phyloP scores from a whole-genome alignment of 2,888 invertebrate genomes.

The Amblyteles armatorius region DNA sequence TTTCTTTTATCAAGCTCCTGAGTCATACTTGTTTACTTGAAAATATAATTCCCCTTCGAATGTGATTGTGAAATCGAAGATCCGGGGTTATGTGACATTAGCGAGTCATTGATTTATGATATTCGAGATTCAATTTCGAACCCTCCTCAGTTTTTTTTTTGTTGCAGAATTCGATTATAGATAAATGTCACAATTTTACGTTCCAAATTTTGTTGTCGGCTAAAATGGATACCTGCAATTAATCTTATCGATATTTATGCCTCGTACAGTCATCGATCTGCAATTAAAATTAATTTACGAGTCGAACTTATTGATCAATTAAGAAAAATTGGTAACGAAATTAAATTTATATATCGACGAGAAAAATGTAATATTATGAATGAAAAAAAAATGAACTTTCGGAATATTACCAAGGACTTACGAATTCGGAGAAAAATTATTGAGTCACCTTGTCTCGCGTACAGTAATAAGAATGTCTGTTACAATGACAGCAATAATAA shows the following conservation, averaged over 20 bases:
- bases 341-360: not conserved
- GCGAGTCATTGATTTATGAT: not conserved
- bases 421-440: not conserved
- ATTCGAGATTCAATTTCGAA: not conserved
- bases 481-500: constrained; percentile 22
- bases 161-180: not conserved
- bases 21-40: not conserved
- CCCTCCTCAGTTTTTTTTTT: not conserved
- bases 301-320: not conserved
- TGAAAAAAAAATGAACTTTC: not conserved
- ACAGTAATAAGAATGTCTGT: not conserved
- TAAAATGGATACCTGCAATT: not conserved
- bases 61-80: not conserved
- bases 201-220: not conserved
- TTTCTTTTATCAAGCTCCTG: not conserved
- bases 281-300: not conserved
- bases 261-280: not conserved
- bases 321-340: not conserved
- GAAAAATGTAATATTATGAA: not conserved
- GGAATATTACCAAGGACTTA: not conserved
- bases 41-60: not conserved
- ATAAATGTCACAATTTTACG: not conserved
- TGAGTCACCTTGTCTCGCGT: constrained; percentile 6
- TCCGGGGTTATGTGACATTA: too few relatives aligned
- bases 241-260: not conserved